Evolutionary conservation across 2,113 vertebrate species (phyloP).

Genomic region (Bubo blakistoni): DNA sequence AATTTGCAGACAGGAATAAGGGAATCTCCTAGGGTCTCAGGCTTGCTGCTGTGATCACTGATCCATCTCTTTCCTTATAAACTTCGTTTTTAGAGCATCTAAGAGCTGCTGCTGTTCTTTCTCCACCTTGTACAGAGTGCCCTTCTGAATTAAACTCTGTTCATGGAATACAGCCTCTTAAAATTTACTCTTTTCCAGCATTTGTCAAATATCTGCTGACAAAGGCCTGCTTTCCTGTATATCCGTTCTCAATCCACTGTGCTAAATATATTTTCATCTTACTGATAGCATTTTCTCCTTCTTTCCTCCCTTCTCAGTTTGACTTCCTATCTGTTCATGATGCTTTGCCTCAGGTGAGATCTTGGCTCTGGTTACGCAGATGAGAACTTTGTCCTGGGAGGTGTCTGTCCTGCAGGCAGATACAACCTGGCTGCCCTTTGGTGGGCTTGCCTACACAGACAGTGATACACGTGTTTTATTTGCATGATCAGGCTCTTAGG

Average conservation of each 20-base stretch:
- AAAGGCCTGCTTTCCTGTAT: neutral
- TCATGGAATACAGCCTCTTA: neutral
- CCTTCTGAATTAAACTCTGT: neutral
- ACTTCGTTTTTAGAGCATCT: neutral
- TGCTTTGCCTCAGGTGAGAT: neutral
- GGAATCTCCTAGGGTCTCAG: neutral
- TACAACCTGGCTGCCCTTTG: fast-evolving
- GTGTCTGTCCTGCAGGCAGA: neutral
- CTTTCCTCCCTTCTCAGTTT: neutral
- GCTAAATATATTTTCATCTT: neutral
- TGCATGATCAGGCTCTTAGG: neutral
- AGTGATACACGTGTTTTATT: fast-evolving
- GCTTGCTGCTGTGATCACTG: neutral
- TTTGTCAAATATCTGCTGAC: neutral
- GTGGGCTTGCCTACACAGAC: neutral
- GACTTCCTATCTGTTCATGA: neutral
- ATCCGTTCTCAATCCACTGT: neutral
- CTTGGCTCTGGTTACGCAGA: neutral
- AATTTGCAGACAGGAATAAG: neutral
- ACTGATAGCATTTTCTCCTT: neutral
- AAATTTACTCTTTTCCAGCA: neutral
- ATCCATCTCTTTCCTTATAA: neutral
- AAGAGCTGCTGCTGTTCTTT: neutral
- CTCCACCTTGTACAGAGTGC: neutral
- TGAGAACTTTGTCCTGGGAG: neutral